phyloP scores from a whole-genome alignment of 2,113 vertebrate genomes.

The Scortum barcoo region DNA sequence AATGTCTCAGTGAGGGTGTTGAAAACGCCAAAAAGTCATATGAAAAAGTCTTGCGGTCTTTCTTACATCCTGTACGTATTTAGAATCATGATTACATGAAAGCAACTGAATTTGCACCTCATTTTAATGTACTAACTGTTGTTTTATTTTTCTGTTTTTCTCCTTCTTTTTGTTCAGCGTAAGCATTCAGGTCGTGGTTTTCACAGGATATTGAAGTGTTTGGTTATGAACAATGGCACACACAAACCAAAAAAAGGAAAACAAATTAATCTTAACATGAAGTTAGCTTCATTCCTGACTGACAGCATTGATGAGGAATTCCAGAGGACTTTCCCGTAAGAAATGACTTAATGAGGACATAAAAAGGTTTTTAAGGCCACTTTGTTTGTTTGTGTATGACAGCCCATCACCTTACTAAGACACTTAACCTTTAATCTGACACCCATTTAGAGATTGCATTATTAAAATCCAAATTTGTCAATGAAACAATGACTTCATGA shows the following conservation, averaged over 20 bases:
- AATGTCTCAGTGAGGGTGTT: slow-evolving; percentile 16
- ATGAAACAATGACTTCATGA: too few relatives aligned
- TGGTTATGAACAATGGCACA: slow-evolving; percentile 22
- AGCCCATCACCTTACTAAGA: too few relatives aligned
- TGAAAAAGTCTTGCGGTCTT: neutral
- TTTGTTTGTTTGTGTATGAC: too few relatives aligned
- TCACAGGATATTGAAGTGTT: neutral
- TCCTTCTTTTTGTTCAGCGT: neutral
- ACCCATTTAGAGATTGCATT: too few relatives aligned
- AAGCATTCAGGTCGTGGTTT: rapidly evolving
- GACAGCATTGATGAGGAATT: slow-evolving; percentile 63
- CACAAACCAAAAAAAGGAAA: slow-evolving; percentile 1
- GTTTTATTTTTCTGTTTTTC: neutral
- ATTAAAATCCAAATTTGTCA: too few relatives aligned
- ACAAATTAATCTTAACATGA: slow-evolving; percentile 35
- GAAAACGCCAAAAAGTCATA: slow-evolving; percentile 18
- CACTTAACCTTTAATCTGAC: too few relatives aligned
- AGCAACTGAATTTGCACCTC: neutral
- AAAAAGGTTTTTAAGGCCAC: neutral
- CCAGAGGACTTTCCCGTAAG: slow-evolving; percentile 65
- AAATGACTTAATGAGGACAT: neutral
- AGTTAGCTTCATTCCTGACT: slow-evolving; percentile 41
- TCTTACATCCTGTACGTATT: slow-evolving; percentile 33
- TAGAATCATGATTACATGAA: neutral
- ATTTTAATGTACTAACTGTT: neutral